phyloP scores from a whole-genome alignment of 2,113 vertebrate genomes.

The Serilophus lunatus region DNA sequence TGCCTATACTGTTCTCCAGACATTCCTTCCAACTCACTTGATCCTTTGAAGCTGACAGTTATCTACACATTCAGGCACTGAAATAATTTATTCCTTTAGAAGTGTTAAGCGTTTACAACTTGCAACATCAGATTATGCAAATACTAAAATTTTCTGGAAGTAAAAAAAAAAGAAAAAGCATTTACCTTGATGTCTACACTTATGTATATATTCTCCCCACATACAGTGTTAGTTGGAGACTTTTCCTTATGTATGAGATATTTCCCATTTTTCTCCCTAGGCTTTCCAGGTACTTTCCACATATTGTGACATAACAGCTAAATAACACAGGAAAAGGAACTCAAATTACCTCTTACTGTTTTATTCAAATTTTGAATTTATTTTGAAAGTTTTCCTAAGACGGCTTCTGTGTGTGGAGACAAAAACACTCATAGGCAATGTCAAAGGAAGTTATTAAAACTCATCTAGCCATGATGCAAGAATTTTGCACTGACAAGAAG shows the following conservation, averaged over 20 bases:
- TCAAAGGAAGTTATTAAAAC: slow-evolving; percentile 9
- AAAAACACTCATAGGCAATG: not conserved
- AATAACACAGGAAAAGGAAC: not conserved
- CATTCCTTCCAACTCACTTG: slow-evolving; percentile 3
- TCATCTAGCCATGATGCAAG: not conserved
- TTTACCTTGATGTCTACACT: slow-evolving; percentile 39
- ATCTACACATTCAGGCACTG: slow-evolving; percentile 14
- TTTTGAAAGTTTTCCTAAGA: slow-evolving; percentile 22
- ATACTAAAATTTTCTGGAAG: slow-evolving; percentile 41
- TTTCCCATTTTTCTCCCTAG: not conserved
- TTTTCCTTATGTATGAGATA: not conserved
- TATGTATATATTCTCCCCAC: not conserved
- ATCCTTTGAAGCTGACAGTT: slow-evolving; percentile 51
- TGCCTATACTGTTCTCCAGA: not conserved
- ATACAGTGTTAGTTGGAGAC: not conserved
- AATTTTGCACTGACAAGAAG: not conserved
- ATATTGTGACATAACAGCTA: not conserved
- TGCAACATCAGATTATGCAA: slow-evolving; percentile 26
- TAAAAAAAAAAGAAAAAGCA: slow-evolving; percentile 15
- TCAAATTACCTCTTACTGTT: slow-evolving; percentile 16
- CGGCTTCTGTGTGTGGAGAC: slow-evolving; percentile 12
- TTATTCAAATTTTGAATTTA: slow-evolving; percentile 13
- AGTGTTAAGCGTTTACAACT: slow-evolving; percentile 37
- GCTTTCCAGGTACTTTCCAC: slow-evolving; percentile 30
- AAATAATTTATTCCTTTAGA: slow-evolving; percentile 45